Evolutionary conservation across 2,113 vertebrate genomes (phyloP), one percentile per base, ranked within the genome.

Genomic region (Toxotes jaculatrix): DNA sequence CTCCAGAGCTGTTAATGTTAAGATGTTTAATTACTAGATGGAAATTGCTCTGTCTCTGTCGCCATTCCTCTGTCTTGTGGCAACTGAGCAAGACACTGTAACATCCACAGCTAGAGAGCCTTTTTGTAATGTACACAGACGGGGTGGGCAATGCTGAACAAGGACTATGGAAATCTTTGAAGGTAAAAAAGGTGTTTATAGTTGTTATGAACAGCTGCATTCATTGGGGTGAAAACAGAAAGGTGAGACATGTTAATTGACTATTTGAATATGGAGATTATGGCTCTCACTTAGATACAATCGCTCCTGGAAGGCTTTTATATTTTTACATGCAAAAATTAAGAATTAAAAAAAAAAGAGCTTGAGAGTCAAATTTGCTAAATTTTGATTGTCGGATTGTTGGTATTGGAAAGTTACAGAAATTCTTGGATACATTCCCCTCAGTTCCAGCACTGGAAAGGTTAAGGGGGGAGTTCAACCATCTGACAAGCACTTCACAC

Each of bases 21-120:
- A 42, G 57, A 82, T 66, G 70, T 47, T 83, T 87, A 73, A 86
- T 91, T 78, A 83, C 16, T 9, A 23, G 16, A 59, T 27, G 72
- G 56, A 84, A 79, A 76, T 53, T 60, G 56, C 53, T 77, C 36
- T 34, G 53, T 60, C 66, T 62, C 65, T 23, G 16, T 80, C 32
- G 61, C n/a, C 45, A 55, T 51, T n/a, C 16, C 19, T 59, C 42
- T 43, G 60, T 68, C 40, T 77, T 43, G 27, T 43, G 36, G 53
- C 51, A 55, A 42, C 14, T 36, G 36, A 84, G 63, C 16, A 23
- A 65, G 63, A 49, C 6, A 3, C 23, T 57, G 34, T 53, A 17
- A 40, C 40, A 17, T 31, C 45, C 21, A 55, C 21, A 36, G 34
- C 21, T 27, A 45, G 14, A n/a, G 14, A 71, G 19, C 19, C 19